Percentiles rank a stretch among this genome's conserved stretches.
These are phyloP conservation scores for Brachypodius melanocephalos DNA, from an alignment of 2,113 vertebrate genomes.

Conservation along the genomic window DNA sequence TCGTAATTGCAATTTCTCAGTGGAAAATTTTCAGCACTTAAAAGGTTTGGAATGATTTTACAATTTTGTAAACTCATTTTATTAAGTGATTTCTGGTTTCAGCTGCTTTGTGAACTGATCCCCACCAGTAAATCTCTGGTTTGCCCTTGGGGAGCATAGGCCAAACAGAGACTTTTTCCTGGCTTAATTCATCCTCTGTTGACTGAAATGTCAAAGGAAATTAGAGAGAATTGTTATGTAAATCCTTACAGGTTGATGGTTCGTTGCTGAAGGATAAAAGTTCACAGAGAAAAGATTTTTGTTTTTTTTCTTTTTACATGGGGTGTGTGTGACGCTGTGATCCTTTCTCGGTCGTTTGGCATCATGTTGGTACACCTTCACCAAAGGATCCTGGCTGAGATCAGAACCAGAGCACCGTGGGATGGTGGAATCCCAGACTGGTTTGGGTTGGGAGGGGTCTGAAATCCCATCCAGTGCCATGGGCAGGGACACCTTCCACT, in stretches of 20 bases:
- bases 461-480: not conserved
- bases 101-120: conserved; percentile 23
- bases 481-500: not conserved
- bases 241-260: not conserved
- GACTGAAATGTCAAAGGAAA: conserved; percentile 66
- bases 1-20: conserved; percentile 20
- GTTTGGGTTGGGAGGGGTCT: not conserved
- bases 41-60: conserved; percentile 13
- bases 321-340: not conserved
- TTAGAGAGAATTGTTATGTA: conserved; percentile 52
- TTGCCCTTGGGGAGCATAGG: conserved; percentile 42
- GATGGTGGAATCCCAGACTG: accelerated
- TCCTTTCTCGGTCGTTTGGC: not conserved
- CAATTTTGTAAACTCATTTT: conserved; percentile 13
- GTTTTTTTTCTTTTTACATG: accelerated
- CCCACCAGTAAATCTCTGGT: conserved; percentile 4
- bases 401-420: not conserved
- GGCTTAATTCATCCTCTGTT: conserved; percentile 49
- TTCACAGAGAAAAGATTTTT: not conserved
- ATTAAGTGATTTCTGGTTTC: conserved; percentile 42
- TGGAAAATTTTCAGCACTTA: not conserved
- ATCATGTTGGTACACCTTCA: too few relatives aligned
- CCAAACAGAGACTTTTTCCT: conserved; percentile 28
- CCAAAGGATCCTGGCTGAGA: not conserved
- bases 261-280: not conserved